Evolutionary conservation across 2,113 vertebrate genomes (phyloP).

Genomic region (Gallinago paraguaiae): DNA sequence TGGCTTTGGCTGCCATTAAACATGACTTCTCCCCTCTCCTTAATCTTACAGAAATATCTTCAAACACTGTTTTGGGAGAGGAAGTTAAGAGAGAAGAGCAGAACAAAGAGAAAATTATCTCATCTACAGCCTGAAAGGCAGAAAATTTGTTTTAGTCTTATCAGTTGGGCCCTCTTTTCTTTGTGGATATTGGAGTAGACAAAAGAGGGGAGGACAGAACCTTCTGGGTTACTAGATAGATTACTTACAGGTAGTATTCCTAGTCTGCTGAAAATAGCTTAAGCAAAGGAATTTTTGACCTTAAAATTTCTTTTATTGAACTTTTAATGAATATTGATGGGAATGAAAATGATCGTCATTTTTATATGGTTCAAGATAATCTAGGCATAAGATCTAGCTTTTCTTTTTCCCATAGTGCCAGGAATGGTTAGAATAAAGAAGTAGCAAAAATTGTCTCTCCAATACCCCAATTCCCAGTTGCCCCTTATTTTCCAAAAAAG

Average conservation of each 20-base stretch:
- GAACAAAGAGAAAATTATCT: neutral
- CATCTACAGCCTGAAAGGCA: neutral
- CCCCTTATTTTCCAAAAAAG: constrained; percentile 26
- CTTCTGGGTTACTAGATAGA: neutral
- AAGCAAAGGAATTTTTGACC: neutral
- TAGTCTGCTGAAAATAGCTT: neutral
- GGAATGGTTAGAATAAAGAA: neutral
- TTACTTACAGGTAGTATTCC: neutral
- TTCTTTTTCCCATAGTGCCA: neutral
- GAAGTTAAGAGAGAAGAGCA: neutral
- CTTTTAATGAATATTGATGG: constrained; percentile 29
- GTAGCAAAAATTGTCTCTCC: neutral
- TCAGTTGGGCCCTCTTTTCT: neutral
- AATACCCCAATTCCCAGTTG: neutral
- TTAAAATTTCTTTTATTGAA: neutral
- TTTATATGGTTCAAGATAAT: neutral
- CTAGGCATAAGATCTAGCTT: neutral
- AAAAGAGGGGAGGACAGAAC: neutral
- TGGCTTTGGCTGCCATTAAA: neutral
- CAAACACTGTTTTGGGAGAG: neutral
- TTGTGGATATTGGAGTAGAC: neutral
- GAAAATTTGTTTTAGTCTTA: neutral
- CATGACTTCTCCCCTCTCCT: accelerated
- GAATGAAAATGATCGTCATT: neutral
- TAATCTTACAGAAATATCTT: neutral